Conservation (phyloP, 2,888 invertebrate species). For the Noctuana brunneofusca region DNA sequence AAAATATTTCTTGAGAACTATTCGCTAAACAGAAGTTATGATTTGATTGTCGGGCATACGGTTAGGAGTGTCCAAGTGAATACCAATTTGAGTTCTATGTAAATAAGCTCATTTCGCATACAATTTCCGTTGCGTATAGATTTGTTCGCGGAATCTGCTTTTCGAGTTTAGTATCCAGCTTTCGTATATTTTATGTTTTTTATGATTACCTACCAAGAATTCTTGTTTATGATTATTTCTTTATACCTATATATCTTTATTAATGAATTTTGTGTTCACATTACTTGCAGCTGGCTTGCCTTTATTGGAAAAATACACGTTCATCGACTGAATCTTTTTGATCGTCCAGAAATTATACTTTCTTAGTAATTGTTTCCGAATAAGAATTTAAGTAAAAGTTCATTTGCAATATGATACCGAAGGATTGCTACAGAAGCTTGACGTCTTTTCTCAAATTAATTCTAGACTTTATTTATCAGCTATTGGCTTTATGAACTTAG, state of each 20-base stretch:
- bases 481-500: no score
- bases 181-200: slow-evolving; percentile 32
- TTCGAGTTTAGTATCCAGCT: slow-evolving; percentile 33
- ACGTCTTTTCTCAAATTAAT: no score
- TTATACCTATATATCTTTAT: no score
- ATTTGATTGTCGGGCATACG: slow-evolving; percentile 12
- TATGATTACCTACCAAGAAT: slow-evolving; percentile 33
- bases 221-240: slow-evolving; percentile 21
- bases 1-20: slow-evolving; percentile 3
- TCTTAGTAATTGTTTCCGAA: not conserved
- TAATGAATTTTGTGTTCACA: slow-evolving; percentile 6
- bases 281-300: not conserved
- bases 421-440: no score
- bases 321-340: not conserved
- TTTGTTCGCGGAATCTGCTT: slow-evolving; percentile 30
- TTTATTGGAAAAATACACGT: not conserved
- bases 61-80: slow-evolving; percentile 27
- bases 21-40: slow-evolving; percentile 8
- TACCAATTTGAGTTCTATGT: slow-evolving; percentile 33
- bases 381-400: not conserved
- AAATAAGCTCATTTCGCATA: slow-evolving; percentile 34
- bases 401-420: no score
- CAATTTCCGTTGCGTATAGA: slow-evolving; percentile 34
- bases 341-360: not conserved
- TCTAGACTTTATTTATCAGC: no score